phyloP scores from a whole-genome alignment of 23 tunicate genomes.

The Trididemnum nubilum region DNA sequence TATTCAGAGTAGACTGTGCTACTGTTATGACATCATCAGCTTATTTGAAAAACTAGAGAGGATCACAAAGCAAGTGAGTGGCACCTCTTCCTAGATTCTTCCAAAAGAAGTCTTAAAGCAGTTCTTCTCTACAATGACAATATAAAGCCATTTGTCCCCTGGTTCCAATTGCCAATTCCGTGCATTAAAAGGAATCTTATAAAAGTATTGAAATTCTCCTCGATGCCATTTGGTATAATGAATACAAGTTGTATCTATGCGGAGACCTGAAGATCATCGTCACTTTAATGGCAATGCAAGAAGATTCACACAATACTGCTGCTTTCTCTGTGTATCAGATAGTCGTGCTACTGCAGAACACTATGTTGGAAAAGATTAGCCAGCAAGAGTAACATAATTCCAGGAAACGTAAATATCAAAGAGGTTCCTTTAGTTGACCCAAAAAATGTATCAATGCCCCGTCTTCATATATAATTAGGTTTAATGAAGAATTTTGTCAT shows the following conservation, averaged over 20 bases:
- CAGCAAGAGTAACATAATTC: constrained; percentile 22
- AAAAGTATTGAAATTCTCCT: constrained; percentile 37
- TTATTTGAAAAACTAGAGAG: constrained; percentile 39
- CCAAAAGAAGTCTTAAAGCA: constrained; percentile 39
- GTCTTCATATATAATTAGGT: constrained; percentile 26
- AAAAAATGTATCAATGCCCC: constrained; percentile 18
- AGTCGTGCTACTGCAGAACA: constrained; percentile 52
- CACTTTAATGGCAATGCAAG: constrained; percentile 31
- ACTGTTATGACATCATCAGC: constrained; percentile 19
- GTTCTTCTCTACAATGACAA: constrained; percentile 42
- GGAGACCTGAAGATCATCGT: constrained; percentile 40
- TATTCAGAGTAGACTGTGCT: constrained; percentile 47
- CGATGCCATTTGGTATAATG: constrained; percentile 25
- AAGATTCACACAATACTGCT: constrained; percentile 36
- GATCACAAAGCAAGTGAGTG: constrained; percentile 31
- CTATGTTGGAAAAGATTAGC: constrained; percentile 38
- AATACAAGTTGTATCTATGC: constrained; percentile 24
- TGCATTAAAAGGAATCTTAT: constrained; percentile 37
- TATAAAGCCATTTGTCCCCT: constrained; percentile 28
- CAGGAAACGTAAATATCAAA: constrained; percentile 23
- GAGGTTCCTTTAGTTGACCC: constrained; percentile 16
- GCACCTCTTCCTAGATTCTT: constrained; percentile 38
- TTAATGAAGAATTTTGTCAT: constrained; percentile 36
- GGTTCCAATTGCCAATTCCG: constrained; percentile 20
- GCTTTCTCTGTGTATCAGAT: constrained; percentile 42